phyloP scores from a whole-genome alignment of 2,888 invertebrate genomes.

The Nymphalis polychloros region DNA sequence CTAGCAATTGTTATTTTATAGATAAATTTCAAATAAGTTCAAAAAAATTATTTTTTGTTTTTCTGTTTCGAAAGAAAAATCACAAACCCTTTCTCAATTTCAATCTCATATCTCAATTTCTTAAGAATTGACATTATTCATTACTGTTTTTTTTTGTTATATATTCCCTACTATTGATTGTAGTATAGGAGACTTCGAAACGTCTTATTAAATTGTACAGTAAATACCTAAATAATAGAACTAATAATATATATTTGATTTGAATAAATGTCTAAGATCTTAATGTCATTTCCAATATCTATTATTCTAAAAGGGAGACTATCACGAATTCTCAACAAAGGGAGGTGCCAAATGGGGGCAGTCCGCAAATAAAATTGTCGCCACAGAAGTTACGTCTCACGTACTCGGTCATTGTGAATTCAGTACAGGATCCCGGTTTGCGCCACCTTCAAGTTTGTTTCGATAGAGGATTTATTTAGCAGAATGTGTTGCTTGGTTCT shows the following conservation, averaged over 20 bases:
- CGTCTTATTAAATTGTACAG: no score
- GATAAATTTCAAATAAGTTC: no score
- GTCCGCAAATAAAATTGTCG: slow-evolving; percentile 65
- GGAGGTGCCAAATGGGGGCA: slow-evolving; percentile 56
- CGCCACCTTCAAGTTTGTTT: slow-evolving; percentile 60
- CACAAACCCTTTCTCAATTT: no score
- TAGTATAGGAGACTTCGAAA: no score
- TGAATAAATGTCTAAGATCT: not conserved
- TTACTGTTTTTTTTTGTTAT: no score
- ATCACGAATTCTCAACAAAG: slow-evolving; percentile 50
- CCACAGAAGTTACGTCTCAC: slow-evolving; percentile 57
- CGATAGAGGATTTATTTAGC: slow-evolving; percentile 55
- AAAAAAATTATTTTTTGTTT: no score
- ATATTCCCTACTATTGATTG: no score
- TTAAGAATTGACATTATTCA: no score
- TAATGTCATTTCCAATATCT: slow-evolving; percentile 1
- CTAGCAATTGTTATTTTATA: no score
- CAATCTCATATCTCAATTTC: no score
- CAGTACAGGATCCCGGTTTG: slow-evolving; percentile 51
- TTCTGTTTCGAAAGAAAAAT: no score
- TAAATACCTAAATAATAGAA: no score
- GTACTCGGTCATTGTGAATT: slow-evolving; percentile 69
- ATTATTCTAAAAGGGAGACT: slow-evolving; percentile 40
- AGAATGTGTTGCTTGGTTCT: slow-evolving; percentile 12
- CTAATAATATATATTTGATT: not conserved